Percentiles rank a stretch among this genome's conserved stretches.
Evolutionary conservation across 2,113 vertebrate species (phyloP).

Genomic region (Hypomesus transpacificus): DNA sequence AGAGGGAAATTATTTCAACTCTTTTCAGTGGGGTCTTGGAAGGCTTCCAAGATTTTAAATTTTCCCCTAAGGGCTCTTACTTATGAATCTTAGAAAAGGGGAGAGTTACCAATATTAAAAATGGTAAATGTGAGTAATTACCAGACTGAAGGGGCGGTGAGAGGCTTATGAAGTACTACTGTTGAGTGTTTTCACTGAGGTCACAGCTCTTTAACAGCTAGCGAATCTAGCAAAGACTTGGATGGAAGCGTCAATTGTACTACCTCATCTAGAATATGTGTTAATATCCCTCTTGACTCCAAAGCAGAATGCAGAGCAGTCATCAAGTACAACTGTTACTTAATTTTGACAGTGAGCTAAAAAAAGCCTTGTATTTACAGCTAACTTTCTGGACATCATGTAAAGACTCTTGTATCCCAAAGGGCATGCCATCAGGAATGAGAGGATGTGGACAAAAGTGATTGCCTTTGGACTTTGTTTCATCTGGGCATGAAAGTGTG

Average conservation of each 20-base stretch:
- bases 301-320: constrained; percentile 6
- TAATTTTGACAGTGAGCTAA: constrained; percentile 40
- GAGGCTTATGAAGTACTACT: constrained; percentile 42
- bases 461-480: constrained; percentile 18
- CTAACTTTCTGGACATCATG: constrained; percentile 20
- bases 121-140: constrained; percentile 48
- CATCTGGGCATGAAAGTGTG: constrained; percentile 20
- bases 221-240: constrained; percentile 11
- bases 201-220: constrained; percentile 32
- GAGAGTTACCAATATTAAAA: constrained; percentile 54
- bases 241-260: constrained; percentile 31
- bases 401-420: not conserved
- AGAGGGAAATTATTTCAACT: constrained; percentile 56
- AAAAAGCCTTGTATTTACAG: constrained; percentile 29
- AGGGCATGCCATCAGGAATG: constrained; percentile 5
- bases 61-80: constrained; percentile 52
- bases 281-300: constrained; percentile 35
- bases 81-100: constrained; percentile 50
- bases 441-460: constrained; percentile 18
- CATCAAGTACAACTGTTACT: constrained; percentile 11
- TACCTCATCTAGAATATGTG: constrained; percentile 5
- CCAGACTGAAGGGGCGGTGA: constrained; percentile 19
- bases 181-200: constrained; percentile 25
- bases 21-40: constrained; percentile 44
- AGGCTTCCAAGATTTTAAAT: constrained; percentile 52